A percentile compares a stretch with the other conserved stretches of the same genome.
These are phyloP conservation scores for Pilophorus perplexus DNA, from an alignment of 2,888 invertebrate species.

Conservation along the genomic window DNA sequence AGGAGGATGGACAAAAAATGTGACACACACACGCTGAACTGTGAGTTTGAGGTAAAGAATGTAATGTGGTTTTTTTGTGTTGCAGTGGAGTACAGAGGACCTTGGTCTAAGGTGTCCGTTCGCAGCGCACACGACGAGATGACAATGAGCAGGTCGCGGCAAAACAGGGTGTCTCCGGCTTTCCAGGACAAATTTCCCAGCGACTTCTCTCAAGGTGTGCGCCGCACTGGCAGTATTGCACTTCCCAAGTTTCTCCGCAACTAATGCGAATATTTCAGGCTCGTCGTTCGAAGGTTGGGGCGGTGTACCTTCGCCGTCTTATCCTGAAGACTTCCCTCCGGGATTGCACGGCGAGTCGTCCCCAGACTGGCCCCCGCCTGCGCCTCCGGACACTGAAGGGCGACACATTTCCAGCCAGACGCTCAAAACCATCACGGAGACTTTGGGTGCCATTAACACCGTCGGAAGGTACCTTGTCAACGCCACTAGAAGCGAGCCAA, in stretches of 20 bases:
- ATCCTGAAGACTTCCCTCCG: neutral
- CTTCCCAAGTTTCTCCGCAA: no score
- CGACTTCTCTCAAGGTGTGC: no score
- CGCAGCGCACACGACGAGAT: neutral
- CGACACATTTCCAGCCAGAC: slow-evolving; percentile 49
- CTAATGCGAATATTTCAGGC: no score
- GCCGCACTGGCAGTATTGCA: no score
- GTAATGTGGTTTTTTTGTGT: no score
- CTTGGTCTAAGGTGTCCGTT: slow-evolving; percentile 27
- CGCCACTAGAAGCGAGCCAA: slow-evolving; percentile 61
- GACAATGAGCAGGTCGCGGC: slow-evolving; percentile 5
- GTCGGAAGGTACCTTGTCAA: slow-evolving; percentile 82
- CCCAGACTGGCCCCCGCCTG: neutral
- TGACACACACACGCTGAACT: no score
- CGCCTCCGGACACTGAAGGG: slow-evolving; percentile 27
- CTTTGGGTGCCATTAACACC: slow-evolving; percentile 76
- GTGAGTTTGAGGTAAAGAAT: no score
- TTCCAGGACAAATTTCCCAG: slow-evolving; percentile 1
- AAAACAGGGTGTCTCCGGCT: slow-evolving; percentile 37
- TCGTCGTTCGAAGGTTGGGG: slow-evolving; percentile 4
- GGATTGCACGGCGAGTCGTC: no score
- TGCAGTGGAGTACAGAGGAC: neutral
- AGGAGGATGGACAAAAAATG: no score
- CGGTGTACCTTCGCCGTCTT: no score
- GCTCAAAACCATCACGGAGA: slow-evolving; percentile 59